Evolutionary conservation across 2,888 invertebrate genomes (phyloP).

Genomic region (Clostera curtula): DNA sequence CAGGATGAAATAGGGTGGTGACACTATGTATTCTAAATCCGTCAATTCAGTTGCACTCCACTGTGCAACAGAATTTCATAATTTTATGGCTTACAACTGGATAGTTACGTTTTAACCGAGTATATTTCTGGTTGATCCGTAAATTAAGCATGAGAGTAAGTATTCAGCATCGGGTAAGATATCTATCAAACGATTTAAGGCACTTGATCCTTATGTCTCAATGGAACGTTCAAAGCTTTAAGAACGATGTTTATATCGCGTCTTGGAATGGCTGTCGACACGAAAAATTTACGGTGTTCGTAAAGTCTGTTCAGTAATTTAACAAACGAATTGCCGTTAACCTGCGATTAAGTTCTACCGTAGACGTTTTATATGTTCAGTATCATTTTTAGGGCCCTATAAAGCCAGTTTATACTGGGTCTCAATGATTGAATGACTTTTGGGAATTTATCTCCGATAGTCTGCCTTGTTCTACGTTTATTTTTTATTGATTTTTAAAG

Average conservation of each 20-base stretch:
- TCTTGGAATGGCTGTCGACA: slow-evolving; percentile 44
- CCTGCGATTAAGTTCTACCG: slow-evolving; percentile 31
- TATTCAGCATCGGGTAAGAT: slow-evolving; percentile 24
- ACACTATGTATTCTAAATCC: no score
- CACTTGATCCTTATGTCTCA: slow-evolving; percentile 42
- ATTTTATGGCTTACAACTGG: no score
- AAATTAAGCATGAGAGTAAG: slow-evolving; percentile 22
- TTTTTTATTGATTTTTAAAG: no score
- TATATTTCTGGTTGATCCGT: no score
- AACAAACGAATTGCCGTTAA: slow-evolving; percentile 37
- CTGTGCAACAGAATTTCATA: no score
- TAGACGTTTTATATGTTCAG: slow-evolving; percentile 30
- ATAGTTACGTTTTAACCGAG: no score
- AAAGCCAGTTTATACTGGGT: slow-evolving; percentile 9
- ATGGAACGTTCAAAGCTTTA: slow-evolving; percentile 32
- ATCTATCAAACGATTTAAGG: slow-evolving; percentile 46
- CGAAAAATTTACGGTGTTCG: slow-evolving; percentile 47
- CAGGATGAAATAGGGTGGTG: no score
- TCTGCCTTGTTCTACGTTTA: no score
- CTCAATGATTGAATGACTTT: neutral
- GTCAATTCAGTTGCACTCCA: no score
- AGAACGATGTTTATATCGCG: slow-evolving; percentile 42
- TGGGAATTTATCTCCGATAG: no score
- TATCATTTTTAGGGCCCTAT: slow-evolving; percentile 34
- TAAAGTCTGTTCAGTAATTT: slow-evolving; percentile 38